Evolutionary conservation across 2,113 vertebrate genomes (phyloP), one percentile per base, ranked within the genome.

Genomic region (Rhombomys opimus): DNA sequence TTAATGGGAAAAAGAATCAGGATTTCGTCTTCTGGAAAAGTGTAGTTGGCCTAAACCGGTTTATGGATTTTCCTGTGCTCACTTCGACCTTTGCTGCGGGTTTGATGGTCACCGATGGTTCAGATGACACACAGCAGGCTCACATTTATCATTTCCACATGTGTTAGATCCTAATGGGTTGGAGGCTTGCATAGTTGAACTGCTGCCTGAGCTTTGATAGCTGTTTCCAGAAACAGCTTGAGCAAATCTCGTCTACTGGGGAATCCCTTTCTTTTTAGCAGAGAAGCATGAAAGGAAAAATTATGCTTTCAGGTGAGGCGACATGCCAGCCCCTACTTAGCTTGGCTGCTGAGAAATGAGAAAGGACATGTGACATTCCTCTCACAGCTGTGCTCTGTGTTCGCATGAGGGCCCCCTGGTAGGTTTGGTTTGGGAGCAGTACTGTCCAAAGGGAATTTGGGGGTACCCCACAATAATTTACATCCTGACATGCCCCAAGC

Each of bases 201-300:
- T 35, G 35, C 15, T 96, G 93, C 96, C 84, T 46, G 0, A 52
- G 22, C 70, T 95, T 81, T 85, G 87, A 38, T 32, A 0, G 0
- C 59, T 57, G 38, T 97, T 98, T 98, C 91, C 93, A 95, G 85
- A 94, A 96, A 57, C 86, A 65, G 57, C 84, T 96, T 87, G 84
- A 22, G 0, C 95, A 88, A 80, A 87, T 92, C 78, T 63, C 77
- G 94, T 95, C 65, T 96, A 35, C 78, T 87, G 96, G 95, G 70
- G 94, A 90, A 87, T 63, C 57, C 90, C 46, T 94, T 95, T 95
- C 61, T 63, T 35, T 95, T 96, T 90, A 97, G 32, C 25, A 52
- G 57, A 38, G 84, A 76, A 59, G 32, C 63, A 2, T 86, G 86
- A 63, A 30, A 35, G 41, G 35, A n/a, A 73, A 61, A 94, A 59